Evolutionary conservation across 2,797 vertebrate genomes (phyloP), one percentile per base, ranked within the genome.

Genomic region (Amblyraja radiata): DNA sequence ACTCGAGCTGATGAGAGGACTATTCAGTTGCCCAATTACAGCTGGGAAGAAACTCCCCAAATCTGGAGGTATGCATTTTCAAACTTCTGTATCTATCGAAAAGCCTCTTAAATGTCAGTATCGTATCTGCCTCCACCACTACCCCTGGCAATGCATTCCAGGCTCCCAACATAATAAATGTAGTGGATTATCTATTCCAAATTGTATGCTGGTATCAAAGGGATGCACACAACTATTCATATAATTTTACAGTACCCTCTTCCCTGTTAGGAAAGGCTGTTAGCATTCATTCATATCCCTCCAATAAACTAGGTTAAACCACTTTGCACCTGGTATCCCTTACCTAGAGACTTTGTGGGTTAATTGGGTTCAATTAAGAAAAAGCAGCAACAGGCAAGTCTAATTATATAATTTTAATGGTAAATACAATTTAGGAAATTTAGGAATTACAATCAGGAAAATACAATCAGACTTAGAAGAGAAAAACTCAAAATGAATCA

Each of bases 391-490:
- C 61, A 88, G 16, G 14, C 16, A 88, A 68, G 9, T 88, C 84
- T 68, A 88, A 88, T 88, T 88, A 88, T 88, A 68, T 88, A 63
- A 86, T 86, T 86, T 88, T 88, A 88, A 88, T 88, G n/a, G 84
- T 88, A 88, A 68, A 88, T 88, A 88, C 84, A 88, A 86, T 63
- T 46, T 46, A 46, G 46, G 46, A 46, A 46, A 46, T 46, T 46
- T 46, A 46, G 46, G 46, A 88, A 68, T 65, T 88, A 88, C 84
- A 88, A 86, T 63, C 63, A 86, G 83, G 83, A 86, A 86, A 86
- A 86, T 86, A 86, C 83, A 86, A 86, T 88, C 68, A 32, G 58
- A 86, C 83, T 86, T 86, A 63, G 65, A 68, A 36, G 63, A 36
- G 68, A 88, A 88, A 73, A 63, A 88, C 61, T 86, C 84, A 88